Evolutionary conservation across 2,888 invertebrate genomes (phyloP).

Genomic region (Cactoblastis cactorum): DNA sequence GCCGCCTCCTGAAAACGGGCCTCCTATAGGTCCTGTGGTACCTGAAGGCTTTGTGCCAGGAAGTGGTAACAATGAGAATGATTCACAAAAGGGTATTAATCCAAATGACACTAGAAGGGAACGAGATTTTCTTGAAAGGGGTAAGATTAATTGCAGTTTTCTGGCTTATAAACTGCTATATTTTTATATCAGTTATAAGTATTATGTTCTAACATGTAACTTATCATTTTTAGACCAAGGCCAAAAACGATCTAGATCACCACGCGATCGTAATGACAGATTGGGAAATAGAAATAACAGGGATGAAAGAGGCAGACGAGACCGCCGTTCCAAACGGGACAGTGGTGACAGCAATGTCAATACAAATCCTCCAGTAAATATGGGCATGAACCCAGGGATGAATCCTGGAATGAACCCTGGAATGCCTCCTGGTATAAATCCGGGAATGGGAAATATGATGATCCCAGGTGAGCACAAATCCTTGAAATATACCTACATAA

Average conservation of each 20-base stretch:
- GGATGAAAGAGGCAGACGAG: conserved; percentile 19
- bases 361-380: too few relatives aligned
- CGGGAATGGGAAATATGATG: conserved; percentile 27
- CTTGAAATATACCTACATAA: neutral
- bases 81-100: conserved; percentile 17
- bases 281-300: conserved; percentile 22
- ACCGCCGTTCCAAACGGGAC: conserved; percentile 40
- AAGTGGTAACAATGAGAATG: conserved; percentile 5
- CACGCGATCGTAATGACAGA: conserved; percentile 27
- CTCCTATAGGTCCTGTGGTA: conserved; percentile 27
- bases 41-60: conserved; percentile 20
- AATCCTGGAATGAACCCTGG: conserved; percentile 2
- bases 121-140: neutral
- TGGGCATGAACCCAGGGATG: conserved; percentile 16
- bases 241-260: conserved; percentile 27
- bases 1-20: conserved; percentile 5
- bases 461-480: conserved; percentile 33
- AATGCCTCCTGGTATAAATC: neutral
- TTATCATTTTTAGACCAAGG: conserved; percentile 22
- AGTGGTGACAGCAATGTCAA: conserved; percentile 14
- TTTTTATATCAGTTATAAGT: too few relatives aligned
- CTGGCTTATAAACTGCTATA: too few relatives aligned
- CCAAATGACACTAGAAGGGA: conserved; percentile 23
- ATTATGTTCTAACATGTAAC: neutral
- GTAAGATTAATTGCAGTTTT: neutral